Base-by-base conservation (phyloP, 1,140 invertebrate genomes). In the Heterodera schachtii region DNA sequence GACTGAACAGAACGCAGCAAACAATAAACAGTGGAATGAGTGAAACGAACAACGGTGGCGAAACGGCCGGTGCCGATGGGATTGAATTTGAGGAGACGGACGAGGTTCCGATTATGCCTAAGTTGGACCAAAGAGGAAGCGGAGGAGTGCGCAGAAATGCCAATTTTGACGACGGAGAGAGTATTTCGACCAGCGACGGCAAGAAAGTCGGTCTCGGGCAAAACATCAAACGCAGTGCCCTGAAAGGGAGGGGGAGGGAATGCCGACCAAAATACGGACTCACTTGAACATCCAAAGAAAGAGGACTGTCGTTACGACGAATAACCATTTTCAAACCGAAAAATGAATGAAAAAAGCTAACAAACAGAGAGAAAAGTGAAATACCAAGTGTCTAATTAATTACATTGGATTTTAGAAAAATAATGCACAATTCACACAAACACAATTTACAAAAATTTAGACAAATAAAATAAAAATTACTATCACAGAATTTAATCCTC, bases 41-140 rank as follows among this genome's bases (percentile, higher is more conserved):
- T 31, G 31, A 52, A 6, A 60, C 43, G 44, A 31, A 83, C 82
- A 43, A 85, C 73, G 9, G 60, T 43, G 46, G 83, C 83, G 73
- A 84, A 84, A n/a, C 49, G 41, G 52, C 75, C 73, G 13, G 69
- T 81, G 16, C 66, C 64, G 60, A 44, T 49, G 8, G 83, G 83
- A 60, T 83, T 67, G 46, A 82, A 84, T 78, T 78, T 75, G 13
- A 86, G n/a, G 31, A 83, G 46, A 41, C 69, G 73, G 41, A 86
- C 84, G 6, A 84, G 16, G 57, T 87, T 75, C 7, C 76, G 16
- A 49, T 75, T 86, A 16, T 78, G 70, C n/a, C 77, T 49, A 41
- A 82, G 67, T 70, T 77, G 60, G n/a, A 60, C 44, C 21, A 52
- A 73, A 41, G 67, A 70, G 46, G 82, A 71, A 3, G 84, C 31